These are phyloP conservation scores for Acanthosoma haemorrhoidale DNA, from an alignment of 2,888 invertebrate species.

Conservation along the genomic window DNA sequence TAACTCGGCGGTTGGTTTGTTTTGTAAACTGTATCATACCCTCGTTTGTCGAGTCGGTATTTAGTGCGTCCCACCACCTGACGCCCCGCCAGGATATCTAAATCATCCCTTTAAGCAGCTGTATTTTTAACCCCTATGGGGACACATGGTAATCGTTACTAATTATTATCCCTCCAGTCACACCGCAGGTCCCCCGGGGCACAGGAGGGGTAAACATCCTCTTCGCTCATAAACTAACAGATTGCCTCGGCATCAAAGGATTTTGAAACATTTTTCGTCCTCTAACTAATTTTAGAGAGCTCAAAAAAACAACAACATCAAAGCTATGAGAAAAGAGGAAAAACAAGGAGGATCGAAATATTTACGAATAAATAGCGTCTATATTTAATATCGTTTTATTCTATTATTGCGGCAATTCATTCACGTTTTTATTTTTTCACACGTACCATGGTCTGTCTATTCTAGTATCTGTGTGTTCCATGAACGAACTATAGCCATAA, in stretches of 20 bases:
- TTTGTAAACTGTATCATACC: not conserved
- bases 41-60: not conserved
- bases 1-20: not conserved
- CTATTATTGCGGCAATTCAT: not conserved
- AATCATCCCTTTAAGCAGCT: not conserved
- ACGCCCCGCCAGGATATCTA: not conserved
- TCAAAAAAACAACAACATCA: not conserved
- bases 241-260: constrained; percentile 12
- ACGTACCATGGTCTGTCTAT: too few relatives aligned
- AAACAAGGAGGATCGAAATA: not conserved
- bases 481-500: too few relatives aligned
- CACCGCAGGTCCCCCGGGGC: not conserved
- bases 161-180: not conserved
- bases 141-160: not conserved
- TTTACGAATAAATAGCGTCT: not conserved
- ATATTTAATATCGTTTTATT: not conserved
- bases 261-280: not conserved
- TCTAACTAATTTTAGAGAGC: not conserved
- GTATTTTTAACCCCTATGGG: not conserved
- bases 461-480: too few relatives aligned
- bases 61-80: not conserved
- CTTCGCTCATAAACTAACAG: not conserved
- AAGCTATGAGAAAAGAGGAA: too few relatives aligned
- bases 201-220: constrained; percentile 1
- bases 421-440: too few relatives aligned